Evolutionary conservation across 2,888 invertebrate species (phyloP), one percentile per base, ranked within the genome.

Genomic region (Balanococcus diminutus): DNA sequence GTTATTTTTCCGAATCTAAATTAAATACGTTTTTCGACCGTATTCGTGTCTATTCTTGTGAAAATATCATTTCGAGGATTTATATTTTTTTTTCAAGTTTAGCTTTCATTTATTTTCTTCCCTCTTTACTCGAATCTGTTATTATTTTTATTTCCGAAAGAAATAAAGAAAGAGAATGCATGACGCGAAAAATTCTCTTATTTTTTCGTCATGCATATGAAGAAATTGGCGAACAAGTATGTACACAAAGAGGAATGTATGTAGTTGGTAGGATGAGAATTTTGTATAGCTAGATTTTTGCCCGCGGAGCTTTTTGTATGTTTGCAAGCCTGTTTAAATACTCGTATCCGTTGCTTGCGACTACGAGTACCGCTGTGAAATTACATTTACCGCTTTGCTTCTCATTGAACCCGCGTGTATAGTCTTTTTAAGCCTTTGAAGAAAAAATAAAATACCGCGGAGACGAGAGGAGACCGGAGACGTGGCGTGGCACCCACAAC

Each of bases 321-420:
- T 67, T 67, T 67, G 28, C 67, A 67, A 67, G 28, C 28, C 67
- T 67, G 28, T 67, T 67, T 67, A 67, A 67, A 67, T 67, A 67
- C 67, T 16, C 16, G 28, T 67, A 67, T 28, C 25, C 25, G 67
- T 16, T 28, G 61, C 25, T 2, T 25, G 51, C n/a, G 51, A 51
- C 56, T 56, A 16, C 67, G 67, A 67, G 67, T 28, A 67, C 67
- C 67, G 14, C 67, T 28, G 28, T 67, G 67, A 67, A 67, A 67
- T 67, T 67, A 67, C 67, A 67, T 67, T 67, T 67, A 67, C 67
- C 67, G 25, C 67, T 67, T 67, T 67, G 67, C 28, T 67, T 67
- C 28, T 25, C 67, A 28, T 67, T 28, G 25, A 28, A 19, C 28
- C 28, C 28, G 67, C n/a, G 16, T 46, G 46, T n/a, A 61, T 56